Evolutionary conservation across 2,888 invertebrate genomes (phyloP).

Genomic region (Phanerotoma sp.): DNA sequence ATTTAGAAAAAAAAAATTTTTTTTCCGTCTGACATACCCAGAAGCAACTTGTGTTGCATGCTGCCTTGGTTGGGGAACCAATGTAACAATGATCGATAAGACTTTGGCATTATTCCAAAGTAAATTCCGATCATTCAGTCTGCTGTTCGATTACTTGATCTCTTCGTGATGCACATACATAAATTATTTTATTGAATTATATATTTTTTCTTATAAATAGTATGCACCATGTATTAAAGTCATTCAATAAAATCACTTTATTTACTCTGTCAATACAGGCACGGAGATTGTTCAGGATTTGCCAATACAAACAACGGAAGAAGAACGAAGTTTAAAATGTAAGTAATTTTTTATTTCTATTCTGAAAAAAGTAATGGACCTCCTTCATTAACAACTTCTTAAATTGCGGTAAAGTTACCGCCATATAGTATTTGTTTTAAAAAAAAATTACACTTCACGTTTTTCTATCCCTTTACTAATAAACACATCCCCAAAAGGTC

Average conservation of each 20-base stretch:
- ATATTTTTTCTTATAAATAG: no score
- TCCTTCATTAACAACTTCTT: no score
- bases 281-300: slow-evolving; percentile 75
- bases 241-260: neutral
- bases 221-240: neutral
- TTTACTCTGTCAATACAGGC: slow-evolving; percentile 58
- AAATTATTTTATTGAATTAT: slow-evolving; percentile 16
- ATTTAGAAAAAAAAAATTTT: no score
- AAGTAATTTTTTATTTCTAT: slow-evolving; percentile 54
- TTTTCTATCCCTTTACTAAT: no score
- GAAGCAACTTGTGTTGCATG: no score
- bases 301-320: slow-evolving; percentile 67
- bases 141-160: slow-evolving; percentile 11
- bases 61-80: slow-evolving; percentile 4
- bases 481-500: no score
- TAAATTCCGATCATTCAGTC: slow-evolving; percentile 26
- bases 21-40: no score
- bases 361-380: slow-evolving; percentile 7
- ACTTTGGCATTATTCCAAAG: slow-evolving; percentile 32
- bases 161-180: slow-evolving; percentile 12
- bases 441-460: no score
- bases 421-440: no score
- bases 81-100: slow-evolving; percentile 29
- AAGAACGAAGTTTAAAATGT: slow-evolving; percentile 80
- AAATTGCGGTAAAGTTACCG: no score